phyloP scores from a whole-genome alignment of 2,797 vertebrate species.

The Chelidonichthys spinosus region DNA sequence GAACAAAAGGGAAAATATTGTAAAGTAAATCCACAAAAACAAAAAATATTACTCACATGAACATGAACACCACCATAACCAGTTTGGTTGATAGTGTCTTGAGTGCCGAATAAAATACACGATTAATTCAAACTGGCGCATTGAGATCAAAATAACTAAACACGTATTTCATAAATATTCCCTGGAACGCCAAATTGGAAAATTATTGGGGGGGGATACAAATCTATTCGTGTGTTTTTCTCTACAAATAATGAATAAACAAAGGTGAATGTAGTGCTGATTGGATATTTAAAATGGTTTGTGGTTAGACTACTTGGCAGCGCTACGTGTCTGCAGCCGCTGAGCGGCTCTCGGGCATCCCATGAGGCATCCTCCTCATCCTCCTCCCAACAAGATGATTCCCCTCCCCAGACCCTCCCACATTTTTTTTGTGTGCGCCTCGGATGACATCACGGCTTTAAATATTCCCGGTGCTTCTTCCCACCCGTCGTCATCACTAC shows the following conservation, averaged over 20 bases:
- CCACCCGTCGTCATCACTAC: constrained; percentile 35
- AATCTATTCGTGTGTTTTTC: too few species aligned
- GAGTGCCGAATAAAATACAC: too few species aligned
- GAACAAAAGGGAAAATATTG: not conserved
- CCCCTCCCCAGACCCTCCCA: constrained; percentile 57
- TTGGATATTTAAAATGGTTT: not conserved
- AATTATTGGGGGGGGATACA: too few species aligned
- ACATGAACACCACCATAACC: too few species aligned
- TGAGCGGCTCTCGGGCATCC: not conserved
- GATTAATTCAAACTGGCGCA: too few species aligned
- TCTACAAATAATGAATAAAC: too few species aligned
- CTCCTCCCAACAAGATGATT: constrained; percentile 20
- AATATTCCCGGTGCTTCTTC: constrained; percentile 75
- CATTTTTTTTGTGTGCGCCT: constrained; percentile 53
- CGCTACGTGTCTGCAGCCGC: not conserved
- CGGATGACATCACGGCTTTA: constrained; percentile 70
- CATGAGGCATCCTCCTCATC: not conserved
- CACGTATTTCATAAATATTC: too few species aligned
- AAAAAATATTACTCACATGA: not conserved
- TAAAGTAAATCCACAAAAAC: not conserved
- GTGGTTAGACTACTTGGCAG: not conserved
- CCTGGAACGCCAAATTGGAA: too few species aligned
- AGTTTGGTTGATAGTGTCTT: not conserved
- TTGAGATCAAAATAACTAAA: too few species aligned
- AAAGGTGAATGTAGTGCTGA: not conserved